Evolutionary conservation across 2,113 vertebrate species (phyloP), one percentile per base, ranked within the genome.

Genomic region (Porphyrio hochstetteri): DNA sequence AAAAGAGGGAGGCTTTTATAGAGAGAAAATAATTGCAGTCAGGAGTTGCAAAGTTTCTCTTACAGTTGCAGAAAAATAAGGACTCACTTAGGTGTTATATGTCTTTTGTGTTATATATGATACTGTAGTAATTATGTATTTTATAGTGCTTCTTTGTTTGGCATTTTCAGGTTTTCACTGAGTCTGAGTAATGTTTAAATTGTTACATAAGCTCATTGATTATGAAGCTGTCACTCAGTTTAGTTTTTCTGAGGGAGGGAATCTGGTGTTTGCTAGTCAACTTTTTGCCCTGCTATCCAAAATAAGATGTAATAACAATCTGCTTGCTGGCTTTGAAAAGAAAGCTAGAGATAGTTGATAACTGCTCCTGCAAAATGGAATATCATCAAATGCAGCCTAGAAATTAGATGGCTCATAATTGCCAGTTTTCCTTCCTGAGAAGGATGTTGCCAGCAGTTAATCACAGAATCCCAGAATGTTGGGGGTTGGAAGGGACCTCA

Each of bases 211-310:
- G 13, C 11, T 84, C 35, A 31, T 94, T 65, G 68, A 95, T 92
- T 95, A 46, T 78, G 81, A 93, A 92, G 15, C 36, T 92, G 53
- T 83, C 77, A 72, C 21, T 93, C 64, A 19, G 16, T 78, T 90
- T 79, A 56, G 31, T 75, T 90, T 69, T 83, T 81, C 42, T 78
- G n/a, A 80, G 38, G 38, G 21, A 95, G 40, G 72, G 44, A 83
- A 80, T 90, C 29, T 93, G 77, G 25, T 82, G 50, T 93, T 94
- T 92, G 68, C 52, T 65, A 60, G n/a, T 87, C 76, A 87, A 25
- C 40, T 64, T 80, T 88, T 83, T 60, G 48, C 85, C 36, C 48
- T 35, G 68, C n/a, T 70, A 23, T 78, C 61, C 67, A 68, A 91
- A 91, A 75, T 65, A 75, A 86, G 40, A 35, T 53, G 6, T 48